phyloP scores from a whole-genome alignment of 2,113 vertebrate genomes.

The Carollia perspicillata region DNA sequence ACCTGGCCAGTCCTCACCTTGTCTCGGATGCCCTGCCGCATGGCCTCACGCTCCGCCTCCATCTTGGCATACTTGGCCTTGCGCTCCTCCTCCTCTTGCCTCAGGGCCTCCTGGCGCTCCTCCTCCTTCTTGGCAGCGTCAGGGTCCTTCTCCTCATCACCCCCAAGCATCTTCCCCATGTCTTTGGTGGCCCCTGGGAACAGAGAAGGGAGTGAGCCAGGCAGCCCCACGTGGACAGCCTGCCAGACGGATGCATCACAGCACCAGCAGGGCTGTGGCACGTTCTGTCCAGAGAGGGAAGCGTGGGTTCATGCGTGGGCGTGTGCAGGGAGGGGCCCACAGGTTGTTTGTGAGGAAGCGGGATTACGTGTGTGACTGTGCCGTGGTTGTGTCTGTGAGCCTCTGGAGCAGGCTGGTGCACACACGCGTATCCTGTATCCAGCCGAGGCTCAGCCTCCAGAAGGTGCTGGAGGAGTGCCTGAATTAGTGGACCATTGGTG shows the following conservation, averaged over 20 bases:
- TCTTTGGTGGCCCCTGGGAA: slow-evolving; percentile 90
- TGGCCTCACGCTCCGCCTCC: slow-evolving; percentile 92
- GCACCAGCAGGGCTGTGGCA: background rate
- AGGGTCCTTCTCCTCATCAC: slow-evolving; percentile 91
- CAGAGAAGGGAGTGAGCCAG: background rate
- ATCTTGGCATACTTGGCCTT: slow-evolving; percentile 94
- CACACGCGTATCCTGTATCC: too few species aligned
- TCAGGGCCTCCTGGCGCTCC: slow-evolving; percentile 91
- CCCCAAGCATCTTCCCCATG: slow-evolving; percentile 90
- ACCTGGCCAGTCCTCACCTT: slow-evolving; percentile 83
- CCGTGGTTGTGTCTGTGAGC: background rate
- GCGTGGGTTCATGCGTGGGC: too few species aligned
- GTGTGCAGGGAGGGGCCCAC: too few species aligned
- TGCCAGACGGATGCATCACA: accelerated
- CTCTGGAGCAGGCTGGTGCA: too few species aligned
- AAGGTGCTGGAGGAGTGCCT: background rate
- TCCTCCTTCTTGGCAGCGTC: slow-evolving; percentile 94
- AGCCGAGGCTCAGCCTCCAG: background rate
- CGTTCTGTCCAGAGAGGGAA: background rate
- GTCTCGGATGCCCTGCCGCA: slow-evolving; percentile 94
- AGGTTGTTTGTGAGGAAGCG: background rate
- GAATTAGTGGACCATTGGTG: accelerated
- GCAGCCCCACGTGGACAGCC: background rate
- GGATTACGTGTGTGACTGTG: background rate
- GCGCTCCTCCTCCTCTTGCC: slow-evolving; percentile 93